Evolutionary conservation across 2,113 vertebrate genomes (phyloP), one percentile per base, ranked within the genome.

Genomic region (Epinephelus cyanopodus): DNA sequence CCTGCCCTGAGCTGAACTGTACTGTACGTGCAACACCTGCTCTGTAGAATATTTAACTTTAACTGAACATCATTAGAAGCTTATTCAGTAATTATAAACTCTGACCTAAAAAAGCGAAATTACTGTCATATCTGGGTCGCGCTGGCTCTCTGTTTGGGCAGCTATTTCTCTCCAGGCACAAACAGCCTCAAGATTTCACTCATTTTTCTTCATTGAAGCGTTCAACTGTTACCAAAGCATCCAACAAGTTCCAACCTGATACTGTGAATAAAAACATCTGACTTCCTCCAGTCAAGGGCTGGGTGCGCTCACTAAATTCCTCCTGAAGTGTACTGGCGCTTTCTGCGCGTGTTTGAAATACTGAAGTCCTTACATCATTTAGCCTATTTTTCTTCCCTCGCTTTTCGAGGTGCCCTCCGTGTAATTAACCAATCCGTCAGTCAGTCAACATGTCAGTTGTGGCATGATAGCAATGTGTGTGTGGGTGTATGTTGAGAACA

Each of bases 181-280:
- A 81, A 68, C 63, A 52, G 62, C 85, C 77, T 83, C 63, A 58
- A 70, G 47, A 37, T 47, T 77, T 83, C 39, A 37, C 66, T 71
- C 52, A 56, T 78, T 82, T 89, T 89, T 90, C 76, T 79, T 54
- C 42, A 0, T 2, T 70, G 58, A 87, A 83, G 84, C 53, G 6
- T 82, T 80, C 37, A 48, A 48, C 79, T 66, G 70, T 80, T 87
- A 73, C 72, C 67, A 23, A 91, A 81, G 39, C 54, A 45, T 78
- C n/a, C 63, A 77, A 83, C 93, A 90, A 86, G 93, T 92, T 90
- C 73, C 27, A 85, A 91, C 92, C 83, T 88, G 91, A 85, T 56
- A 61, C 67, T 79, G 4, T 76, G 60, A 88, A 92, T 91, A 75
- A 89, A 87, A 84, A 85, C 84, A 83, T 90, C 60, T 85, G 69